Conservation (phyloP, 2,113 vertebrate species). For the Ptilorrhoa leucosticta region DNA sequence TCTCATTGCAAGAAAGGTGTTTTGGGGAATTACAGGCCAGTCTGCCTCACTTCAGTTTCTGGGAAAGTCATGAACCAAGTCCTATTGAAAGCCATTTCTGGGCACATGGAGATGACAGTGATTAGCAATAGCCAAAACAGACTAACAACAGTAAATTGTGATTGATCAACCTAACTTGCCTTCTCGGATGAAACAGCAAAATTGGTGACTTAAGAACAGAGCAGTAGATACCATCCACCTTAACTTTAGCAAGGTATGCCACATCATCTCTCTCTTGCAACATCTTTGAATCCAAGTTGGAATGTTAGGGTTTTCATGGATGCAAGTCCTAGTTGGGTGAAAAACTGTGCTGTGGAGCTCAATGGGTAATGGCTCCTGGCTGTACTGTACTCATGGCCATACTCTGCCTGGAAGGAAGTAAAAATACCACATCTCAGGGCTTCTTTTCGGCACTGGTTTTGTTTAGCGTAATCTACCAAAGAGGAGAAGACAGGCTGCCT, state of each 20-base stretch:
- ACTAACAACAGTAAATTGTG: neutral
- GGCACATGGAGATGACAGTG: neutral
- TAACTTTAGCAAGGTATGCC: neutral
- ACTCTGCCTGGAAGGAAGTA: neutral
- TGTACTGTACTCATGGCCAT: neutral
- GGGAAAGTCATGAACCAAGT: neutral
- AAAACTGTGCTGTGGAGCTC: neutral
- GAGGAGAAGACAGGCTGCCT: neutral
- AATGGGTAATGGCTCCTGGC: neutral
- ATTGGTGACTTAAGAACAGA: neutral
- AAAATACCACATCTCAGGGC: neutral
- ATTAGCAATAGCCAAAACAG: neutral
- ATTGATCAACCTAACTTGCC: neutral
- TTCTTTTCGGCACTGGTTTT: neutral
- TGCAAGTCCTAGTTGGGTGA: neutral
- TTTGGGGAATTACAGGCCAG: neutral
- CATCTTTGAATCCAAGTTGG: neutral
- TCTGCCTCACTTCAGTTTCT: neutral
- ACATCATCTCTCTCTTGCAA: neutral
- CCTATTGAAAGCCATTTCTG: neutral
- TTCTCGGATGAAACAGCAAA: neutral
- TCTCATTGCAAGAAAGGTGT: neutral
- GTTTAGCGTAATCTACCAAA: fast-evolving
- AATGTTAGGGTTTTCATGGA: neutral
- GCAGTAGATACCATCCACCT: neutral